Percentiles rank a stretch among this genome's conserved stretches.
These are phyloP conservation scores for Trididemnum nubilum DNA, from an alignment of 23 tunicate genomes.

Conservation along the genomic window DNA sequence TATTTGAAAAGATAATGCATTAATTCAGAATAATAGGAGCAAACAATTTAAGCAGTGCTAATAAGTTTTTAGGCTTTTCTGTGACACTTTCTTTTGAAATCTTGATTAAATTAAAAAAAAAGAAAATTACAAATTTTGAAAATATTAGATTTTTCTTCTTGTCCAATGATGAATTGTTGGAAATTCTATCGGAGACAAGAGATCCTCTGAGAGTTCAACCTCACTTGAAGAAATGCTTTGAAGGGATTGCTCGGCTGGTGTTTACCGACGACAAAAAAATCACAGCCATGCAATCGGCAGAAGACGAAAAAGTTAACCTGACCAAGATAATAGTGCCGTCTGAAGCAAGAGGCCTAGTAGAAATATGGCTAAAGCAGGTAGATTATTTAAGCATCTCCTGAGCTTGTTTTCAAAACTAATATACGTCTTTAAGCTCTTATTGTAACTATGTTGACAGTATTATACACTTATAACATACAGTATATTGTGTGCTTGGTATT, in stretches of 20 bases:
- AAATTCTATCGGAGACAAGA: slow-evolving; percentile 81
- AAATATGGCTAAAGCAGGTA: slow-evolving; percentile 65
- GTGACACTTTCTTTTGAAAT: too few relatives aligned
- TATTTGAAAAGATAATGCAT: too few relatives aligned
- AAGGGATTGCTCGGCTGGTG: slow-evolving; percentile 77
- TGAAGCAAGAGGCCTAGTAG: slow-evolving; percentile 83
- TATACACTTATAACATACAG: background rate
- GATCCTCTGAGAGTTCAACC: slow-evolving; percentile 91
- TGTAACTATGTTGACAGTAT: too few relatives aligned
- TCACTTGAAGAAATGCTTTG: slow-evolving; percentile 89
- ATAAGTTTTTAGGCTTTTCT: too few relatives aligned
- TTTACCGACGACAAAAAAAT: slow-evolving; percentile 74
- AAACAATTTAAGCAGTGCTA: too few relatives aligned
- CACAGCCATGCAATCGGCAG: slow-evolving; percentile 91
- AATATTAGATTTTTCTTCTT: slow-evolving; percentile 77
- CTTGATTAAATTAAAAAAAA: too few relatives aligned
- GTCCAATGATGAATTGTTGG: slow-evolving; percentile 86
- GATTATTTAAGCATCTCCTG: background rate
- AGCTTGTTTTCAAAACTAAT: too few relatives aligned
- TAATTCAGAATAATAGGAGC: too few relatives aligned
- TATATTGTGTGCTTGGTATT: too few relatives aligned
- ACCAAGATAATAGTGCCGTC: slow-evolving; percentile 48
- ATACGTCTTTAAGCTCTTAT: too few relatives aligned
- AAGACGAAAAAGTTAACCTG: slow-evolving; percentile 72
- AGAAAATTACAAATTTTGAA: too few relatives aligned